Conservation (phyloP, 2,888 invertebrate species). For the Falcaria lacertinaria region DNA sequence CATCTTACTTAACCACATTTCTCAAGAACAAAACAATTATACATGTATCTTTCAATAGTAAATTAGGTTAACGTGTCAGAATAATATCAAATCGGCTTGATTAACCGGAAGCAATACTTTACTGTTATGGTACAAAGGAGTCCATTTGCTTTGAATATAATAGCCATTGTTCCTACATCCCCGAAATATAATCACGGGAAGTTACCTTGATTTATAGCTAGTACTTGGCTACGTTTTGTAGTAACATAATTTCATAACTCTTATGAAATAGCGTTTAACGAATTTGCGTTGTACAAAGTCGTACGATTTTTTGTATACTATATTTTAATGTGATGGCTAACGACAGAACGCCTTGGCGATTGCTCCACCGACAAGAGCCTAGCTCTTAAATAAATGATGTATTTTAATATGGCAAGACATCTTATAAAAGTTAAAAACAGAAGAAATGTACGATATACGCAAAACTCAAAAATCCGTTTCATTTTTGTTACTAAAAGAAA, state of each 20-base stretch:
- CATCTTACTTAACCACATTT: too few relatives aligned
- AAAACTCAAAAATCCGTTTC: too few relatives aligned
- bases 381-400: too few relatives aligned
- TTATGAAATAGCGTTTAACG: neutral
- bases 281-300: too few relatives aligned
- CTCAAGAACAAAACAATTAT: neutral
- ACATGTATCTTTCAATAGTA: conserved; percentile 10
- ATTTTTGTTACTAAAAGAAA: too few relatives aligned
- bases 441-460: too few relatives aligned
- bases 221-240: conserved; percentile 1
- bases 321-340: too few relatives aligned
- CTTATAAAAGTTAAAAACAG: too few relatives aligned
- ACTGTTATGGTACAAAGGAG: conserved; percentile 55
- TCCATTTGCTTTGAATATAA: conserved; percentile 72
- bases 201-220: conserved; percentile 60
- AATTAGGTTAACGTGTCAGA: conserved; percentile 41
- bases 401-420: too few relatives aligned
- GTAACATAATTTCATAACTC: conserved; percentile 3
- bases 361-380: too few relatives aligned
- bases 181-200: conserved; percentile 64
- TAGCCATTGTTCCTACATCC: conserved; percentile 69
- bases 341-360: too few relatives aligned
- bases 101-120: conserved; percentile 68
- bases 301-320: too few relatives aligned
- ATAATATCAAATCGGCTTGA: conserved; percentile 51